Base-by-base conservation (phyloP, 1,140 invertebrate species). In the Aphelinus atriplicis region DNA sequence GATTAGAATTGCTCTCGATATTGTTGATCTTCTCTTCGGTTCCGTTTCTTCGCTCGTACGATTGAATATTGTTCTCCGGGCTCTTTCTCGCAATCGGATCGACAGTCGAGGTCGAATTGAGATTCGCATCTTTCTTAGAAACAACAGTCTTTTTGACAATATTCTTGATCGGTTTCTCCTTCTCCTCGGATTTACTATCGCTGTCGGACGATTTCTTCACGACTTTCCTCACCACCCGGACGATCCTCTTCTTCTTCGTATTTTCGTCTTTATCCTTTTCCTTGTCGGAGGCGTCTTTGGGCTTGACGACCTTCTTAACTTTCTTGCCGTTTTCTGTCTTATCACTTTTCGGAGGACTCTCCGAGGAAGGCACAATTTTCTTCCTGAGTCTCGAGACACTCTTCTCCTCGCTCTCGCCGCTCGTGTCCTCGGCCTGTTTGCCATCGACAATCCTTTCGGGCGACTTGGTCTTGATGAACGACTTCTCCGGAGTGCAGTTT, bases 231-330 rank as follows among this genome's bases (percentile, higher is more conserved):
- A 84, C 80, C 0, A 83, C 84, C 0, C 83, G 68, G 0, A 87
- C 82, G 7, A 86, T 83, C 43, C 79, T 85, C 50, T 87, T 86
- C 71, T 84, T 88, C 53, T 82, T 87, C 7, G 81, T 81, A 9
- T 80, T 82, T 3, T 83, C 75, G 2, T 74, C 80, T 46, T 83
- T 84, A 3, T 62, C 71, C 4, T 67, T 67, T 3, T 64, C 63
- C 3, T 77, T 60, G 2, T 73, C 63, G 6, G 7, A 9, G 3
- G n/a, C 53, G 3, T 6, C 84, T 10, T 83, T 84, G 4, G 78
- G 7, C 45, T 82, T 84, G 3, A 64, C 58, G 1, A 75, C 46
- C 57, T 84, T 84, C 47, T 79, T 84, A 1, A 63, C 57, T 45
- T 78, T 84, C 45, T 82, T 84, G 0, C 46, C 67, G 1, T 55